Evolutionary conservation across 2,113 vertebrate species (phyloP).

Genomic region (Aegypius monachus): DNA sequence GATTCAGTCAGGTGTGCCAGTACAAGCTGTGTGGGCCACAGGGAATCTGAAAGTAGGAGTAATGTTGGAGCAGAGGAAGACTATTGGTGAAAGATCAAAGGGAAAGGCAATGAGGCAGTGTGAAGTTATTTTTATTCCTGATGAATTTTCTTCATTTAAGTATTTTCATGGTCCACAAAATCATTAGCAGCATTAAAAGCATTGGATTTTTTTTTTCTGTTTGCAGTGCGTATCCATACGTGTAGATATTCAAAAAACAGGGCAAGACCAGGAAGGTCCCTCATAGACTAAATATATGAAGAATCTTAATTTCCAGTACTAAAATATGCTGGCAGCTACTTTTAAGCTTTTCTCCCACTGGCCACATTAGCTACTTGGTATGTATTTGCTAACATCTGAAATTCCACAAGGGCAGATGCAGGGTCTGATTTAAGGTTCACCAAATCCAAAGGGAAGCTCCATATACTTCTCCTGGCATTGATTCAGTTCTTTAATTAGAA

Average conservation of each 20-base stretch:
- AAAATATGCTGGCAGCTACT: not conserved
- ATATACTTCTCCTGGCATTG: not conserved
- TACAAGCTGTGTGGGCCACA: not conserved
- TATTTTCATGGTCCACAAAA: not conserved
- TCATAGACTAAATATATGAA: not conserved
- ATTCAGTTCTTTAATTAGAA: not conserved
- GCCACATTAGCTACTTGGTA: not conserved
- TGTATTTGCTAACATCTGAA: not conserved
- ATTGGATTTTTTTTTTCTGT: not conserved
- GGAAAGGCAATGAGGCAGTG: not conserved
- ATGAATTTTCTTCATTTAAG: not conserved
- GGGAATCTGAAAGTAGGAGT: not conserved
- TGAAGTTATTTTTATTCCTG: slow-evolving; percentile 26
- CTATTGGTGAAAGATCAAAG: not conserved
- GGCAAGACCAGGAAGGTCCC: not conserved
- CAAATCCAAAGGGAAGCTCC: not conserved
- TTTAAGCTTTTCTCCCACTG: not conserved
- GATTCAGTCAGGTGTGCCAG: not conserved
- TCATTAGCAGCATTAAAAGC: not conserved
- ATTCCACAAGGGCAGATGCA: not conserved
- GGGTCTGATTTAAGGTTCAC: not conserved
- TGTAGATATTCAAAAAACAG: not conserved
- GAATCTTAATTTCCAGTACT: not conserved
- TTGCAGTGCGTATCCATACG: not conserved
- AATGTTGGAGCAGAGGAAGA: not conserved